Evolutionary conservation across 2,113 vertebrate species (phyloP).

Genomic region (Limanda limanda): DNA sequence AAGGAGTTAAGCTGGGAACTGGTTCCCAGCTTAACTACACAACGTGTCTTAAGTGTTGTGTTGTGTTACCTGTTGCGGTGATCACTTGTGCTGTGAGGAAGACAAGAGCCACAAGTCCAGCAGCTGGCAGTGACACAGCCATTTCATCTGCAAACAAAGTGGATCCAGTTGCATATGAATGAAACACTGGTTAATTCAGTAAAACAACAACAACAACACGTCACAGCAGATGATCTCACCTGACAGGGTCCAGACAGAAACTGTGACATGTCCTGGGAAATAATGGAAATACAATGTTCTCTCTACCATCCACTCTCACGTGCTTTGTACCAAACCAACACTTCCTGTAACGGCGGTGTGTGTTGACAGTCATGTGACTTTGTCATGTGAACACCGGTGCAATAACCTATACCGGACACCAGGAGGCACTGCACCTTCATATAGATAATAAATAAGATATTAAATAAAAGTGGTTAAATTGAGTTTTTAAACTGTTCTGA

Average conservation of each 20-base stretch:
- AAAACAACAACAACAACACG: neutral
- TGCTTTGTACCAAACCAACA: neutral
- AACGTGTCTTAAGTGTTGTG: neutral
- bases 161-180: neutral
- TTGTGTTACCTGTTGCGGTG: constrained; percentile 61
- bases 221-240: constrained; percentile 5
- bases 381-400: constrained; percentile 41
- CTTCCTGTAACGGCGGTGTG: neutral
- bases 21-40: no score
- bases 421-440: constrained; percentile 23
- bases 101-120: constrained; percentile 29
- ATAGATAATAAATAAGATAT: neutral
- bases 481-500: neutral
- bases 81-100: constrained; percentile 43
- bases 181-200: no score
- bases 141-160: constrained; percentile 59
- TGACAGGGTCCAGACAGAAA: neutral
- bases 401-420: neutral
- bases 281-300: neutral
- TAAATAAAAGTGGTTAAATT: neutral
- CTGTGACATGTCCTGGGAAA: constrained; percentile 15
- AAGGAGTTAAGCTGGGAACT: no score
- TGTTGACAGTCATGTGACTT: constrained; percentile 58
- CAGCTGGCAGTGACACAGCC: constrained; percentile 20
- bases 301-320: neutral